Base-by-base conservation (phyloP, 2,888 invertebrate species). In the Callyntrura sp. region DNA sequence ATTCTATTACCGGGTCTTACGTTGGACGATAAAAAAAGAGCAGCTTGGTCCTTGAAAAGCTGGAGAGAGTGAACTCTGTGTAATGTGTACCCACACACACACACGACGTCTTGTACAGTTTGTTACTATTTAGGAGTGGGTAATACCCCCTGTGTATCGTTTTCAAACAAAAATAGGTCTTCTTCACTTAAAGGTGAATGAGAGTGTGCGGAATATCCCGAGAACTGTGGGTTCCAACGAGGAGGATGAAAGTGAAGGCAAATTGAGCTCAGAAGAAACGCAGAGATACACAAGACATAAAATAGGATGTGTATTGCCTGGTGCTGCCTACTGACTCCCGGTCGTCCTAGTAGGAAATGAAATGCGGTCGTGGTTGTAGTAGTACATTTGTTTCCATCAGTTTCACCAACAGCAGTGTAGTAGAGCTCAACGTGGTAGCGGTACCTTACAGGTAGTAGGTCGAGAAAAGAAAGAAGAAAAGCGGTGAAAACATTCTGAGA, bases 311-410 rank as follows among this genome's bases (percentile, higher is more conserved):
- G 35, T 35, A 35, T 35, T 35, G 35, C 35, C 35, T 6, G 2
- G n/a, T 76, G 28, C 65, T 28, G 28, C 65, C 14, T 62, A 68
- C 25, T 35, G 28, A 14, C 28, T 17, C 23, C 9, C 23, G 60
- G 65, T 28, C 65, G 57, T 17, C 28, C 35, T 17, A 28, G 51
- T 73, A 57, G 57, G 73, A 70, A 70, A 70, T 84, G 84, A 85
- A 85, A 85, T 85, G 85, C 35, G 85, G 85, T 85, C 76, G 43
- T 76, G 73, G 76, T 48, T 14, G 0, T 20, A 51, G 4, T 76
- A 51, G 8, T 48, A 8, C 20, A 70, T 73, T n/a, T 76, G 76
- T 48, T 76, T 48, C 76, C 76, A 76, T 51, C 51, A 76, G 60
- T 8, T 62, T 62, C 60, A 62, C 23, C 9, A 62, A 11, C 25